Conservation (phyloP, 1,140 invertebrate genomes). For the Sarcophaga peregrina region DNA sequence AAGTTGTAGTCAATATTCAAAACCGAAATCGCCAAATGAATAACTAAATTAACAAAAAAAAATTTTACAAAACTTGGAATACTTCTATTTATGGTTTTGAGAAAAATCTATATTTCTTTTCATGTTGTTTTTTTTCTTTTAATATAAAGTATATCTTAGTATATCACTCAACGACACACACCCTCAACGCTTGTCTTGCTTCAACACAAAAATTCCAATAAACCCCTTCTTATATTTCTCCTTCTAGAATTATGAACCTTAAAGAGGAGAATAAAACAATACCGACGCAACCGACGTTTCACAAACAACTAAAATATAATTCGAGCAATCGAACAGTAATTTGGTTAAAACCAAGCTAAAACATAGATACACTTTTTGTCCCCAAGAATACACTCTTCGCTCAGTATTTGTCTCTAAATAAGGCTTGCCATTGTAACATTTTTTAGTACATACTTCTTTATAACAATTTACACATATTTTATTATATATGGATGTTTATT, state of each 20-base stretch:
- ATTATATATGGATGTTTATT: too few species aligned
- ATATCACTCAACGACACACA: constrained; percentile 17
- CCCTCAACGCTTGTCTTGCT: constrained; percentile 4
- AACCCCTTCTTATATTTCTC: constrained; percentile 7
- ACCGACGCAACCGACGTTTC: constrained; percentile 39
- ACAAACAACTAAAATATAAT: constrained; percentile 32
- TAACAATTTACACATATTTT: too few species aligned
- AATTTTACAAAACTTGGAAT: too few species aligned
- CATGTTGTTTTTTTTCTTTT: constrained; percentile 6
- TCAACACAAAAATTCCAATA: constrained; percentile 29
- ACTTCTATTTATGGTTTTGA: background rate
- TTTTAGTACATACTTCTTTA: too few species aligned
- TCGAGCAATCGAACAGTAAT: constrained; percentile 24
- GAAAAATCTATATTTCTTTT: constrained; percentile 28
- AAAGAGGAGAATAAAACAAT: constrained; percentile 27
- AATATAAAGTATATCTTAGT: constrained; percentile 27
- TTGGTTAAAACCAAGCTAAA: constrained; percentile 34
- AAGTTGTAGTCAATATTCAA: too few species aligned
- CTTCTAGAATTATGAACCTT: background rate
- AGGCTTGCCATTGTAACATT: too few species aligned
- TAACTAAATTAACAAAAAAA: too few species aligned
- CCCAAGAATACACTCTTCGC: too few species aligned
- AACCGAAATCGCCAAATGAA: too few species aligned
- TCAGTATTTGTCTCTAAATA: too few species aligned
- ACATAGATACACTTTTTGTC: background rate